Evolutionary conservation across 2,797 vertebrate genomes (phyloP).

Genomic region (Artibeus lituratus): DNA sequence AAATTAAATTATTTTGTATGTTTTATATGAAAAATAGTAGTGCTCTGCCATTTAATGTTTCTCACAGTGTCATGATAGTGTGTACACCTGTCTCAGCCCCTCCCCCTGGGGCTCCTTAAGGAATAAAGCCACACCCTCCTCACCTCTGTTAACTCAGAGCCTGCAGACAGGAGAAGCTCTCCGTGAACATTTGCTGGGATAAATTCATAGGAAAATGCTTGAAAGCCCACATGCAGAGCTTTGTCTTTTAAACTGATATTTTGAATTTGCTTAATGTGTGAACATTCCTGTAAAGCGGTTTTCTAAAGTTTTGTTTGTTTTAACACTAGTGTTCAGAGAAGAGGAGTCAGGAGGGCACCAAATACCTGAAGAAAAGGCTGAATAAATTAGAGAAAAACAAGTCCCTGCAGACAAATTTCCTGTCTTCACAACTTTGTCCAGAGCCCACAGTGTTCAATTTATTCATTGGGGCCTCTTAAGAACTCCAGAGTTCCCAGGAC

Average conservation of each 20-base stretch:
- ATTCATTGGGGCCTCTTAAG: not conserved
- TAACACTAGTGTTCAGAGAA: not conserved
- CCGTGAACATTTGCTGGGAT: not conserved
- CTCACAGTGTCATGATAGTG: not conserved
- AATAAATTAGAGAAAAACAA: not conserved
- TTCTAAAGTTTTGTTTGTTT: not conserved
- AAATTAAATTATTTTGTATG: not conserved
- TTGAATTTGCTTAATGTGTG: not conserved
- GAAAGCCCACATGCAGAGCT: not conserved
- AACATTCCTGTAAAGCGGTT: not conserved
- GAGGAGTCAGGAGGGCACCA: no score
- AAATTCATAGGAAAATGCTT: not conserved
- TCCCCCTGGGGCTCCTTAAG: not conserved
- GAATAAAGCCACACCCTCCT: not conserved
- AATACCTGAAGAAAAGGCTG: not conserved
- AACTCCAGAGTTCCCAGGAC: not conserved
- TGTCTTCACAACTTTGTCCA: not conserved
- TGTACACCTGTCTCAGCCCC: not conserved
- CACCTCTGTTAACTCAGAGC: not conserved
- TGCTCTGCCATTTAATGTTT: no score
- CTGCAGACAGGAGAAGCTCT: not conserved
- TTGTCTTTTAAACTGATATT: not conserved
- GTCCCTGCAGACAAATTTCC: not conserved
- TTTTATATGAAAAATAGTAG: not conserved
- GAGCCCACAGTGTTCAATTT: not conserved